These are phyloP conservation scores for Ladona fulva DNA, from an alignment of 1,140 invertebrate genomes.

Conservation along the genomic window DNA sequence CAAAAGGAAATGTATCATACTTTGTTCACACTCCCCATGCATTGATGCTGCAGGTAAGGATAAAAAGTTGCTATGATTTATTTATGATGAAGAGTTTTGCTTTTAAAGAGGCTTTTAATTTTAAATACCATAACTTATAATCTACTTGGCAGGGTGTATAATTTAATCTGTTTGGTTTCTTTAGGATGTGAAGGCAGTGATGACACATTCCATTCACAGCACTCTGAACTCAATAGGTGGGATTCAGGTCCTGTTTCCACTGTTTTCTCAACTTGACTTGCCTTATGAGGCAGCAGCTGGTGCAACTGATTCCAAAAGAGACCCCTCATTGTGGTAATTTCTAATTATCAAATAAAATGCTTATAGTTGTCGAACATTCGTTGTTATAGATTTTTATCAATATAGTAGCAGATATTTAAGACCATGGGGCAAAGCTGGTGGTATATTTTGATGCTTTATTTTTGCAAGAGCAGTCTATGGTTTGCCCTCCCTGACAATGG, in stretches of 20 bases:
- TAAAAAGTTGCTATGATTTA: conserved; percentile 23
- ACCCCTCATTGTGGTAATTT: conserved; percentile 75
- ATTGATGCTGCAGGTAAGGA: conserved; percentile 87
- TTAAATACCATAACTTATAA: no score
- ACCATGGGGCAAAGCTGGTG: no score
- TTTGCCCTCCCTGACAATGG: no score
- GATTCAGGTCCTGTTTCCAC: conserved; percentile 94
- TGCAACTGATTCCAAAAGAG: conserved; percentile 65
- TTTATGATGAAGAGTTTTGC: background rate
- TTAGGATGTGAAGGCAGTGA: conserved; percentile 96
- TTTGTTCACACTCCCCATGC: conserved; percentile 99
- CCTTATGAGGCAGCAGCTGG: conserved; percentile 62
- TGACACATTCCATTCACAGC: conserved; percentile 97
- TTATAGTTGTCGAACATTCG: no score
- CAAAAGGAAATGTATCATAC: conserved; percentile 92
- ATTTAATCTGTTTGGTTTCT: conserved; percentile 31
- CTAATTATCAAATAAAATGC: conserved; percentile 7
- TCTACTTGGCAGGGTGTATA: background rate
- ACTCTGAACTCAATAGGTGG: conserved; percentile 98
- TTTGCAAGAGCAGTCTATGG: no score
- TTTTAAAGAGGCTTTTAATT: background rate
- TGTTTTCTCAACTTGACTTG: conserved; percentile 96
- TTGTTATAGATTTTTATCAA: no score
- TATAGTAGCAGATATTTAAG: no score
- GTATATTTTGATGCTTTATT: no score